phyloP scores from a whole-genome alignment of 1,140 invertebrate species.

The Lucilia sericata region DNA sequence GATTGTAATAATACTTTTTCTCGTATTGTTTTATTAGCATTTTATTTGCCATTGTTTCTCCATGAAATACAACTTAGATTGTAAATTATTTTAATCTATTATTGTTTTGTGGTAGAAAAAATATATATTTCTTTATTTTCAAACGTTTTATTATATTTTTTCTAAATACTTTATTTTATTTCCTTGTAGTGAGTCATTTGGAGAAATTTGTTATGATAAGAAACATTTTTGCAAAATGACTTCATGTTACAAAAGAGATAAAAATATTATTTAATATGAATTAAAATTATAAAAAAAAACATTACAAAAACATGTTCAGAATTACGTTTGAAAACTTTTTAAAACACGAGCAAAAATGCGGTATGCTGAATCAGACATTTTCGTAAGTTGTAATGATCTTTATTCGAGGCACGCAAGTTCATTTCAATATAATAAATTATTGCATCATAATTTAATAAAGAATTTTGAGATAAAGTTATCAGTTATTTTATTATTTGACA shows the following conservation, averaged over 20 bases:
- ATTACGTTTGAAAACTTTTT: no score
- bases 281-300: no score
- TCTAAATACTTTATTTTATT: background rate
- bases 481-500: no score
- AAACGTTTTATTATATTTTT: background rate
- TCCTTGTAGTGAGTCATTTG: background rate
- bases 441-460: no score
- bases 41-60: no score
- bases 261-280: background rate
- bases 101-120: background rate
- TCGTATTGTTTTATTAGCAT: background rate
- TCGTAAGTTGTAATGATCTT: no score
- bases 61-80: background rate
- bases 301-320: no score
- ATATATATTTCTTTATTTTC: background rate
- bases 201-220: background rate
- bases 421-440: no score
- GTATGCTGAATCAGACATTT: no score
- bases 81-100: slow-evolving; percentile 13
- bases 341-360: no score
- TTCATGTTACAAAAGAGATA: background rate
- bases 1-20: background rate
- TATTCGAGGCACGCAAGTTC: no score
- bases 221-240: background rate
- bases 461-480: no score